Evolutionary conservation across 2,797 vertebrate species (phyloP).

Genomic region (Chrosomus eos): DNA sequence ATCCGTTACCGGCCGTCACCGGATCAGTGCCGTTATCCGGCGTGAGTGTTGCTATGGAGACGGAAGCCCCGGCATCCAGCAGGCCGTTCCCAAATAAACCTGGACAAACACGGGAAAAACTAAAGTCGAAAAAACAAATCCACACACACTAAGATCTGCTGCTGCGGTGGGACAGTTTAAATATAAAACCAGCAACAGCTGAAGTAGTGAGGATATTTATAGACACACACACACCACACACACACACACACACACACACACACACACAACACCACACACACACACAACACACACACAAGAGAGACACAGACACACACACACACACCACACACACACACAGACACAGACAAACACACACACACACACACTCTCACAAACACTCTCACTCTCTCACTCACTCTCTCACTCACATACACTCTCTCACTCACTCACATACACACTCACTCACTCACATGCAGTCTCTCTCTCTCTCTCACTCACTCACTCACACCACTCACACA

Average conservation of each 20-base stretch:
- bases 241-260: too few species aligned
- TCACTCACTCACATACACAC: too few species aligned
- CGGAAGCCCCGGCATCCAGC: slow-evolving; percentile 74
- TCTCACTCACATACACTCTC: too few species aligned
- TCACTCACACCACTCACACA: too few species aligned
- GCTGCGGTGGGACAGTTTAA: not conserved
- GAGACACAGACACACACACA: not conserved
- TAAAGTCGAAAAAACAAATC: not conserved
- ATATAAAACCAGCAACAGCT: slow-evolving; percentile 40
- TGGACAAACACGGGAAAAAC: slow-evolving; percentile 52
- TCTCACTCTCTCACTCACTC: too few species aligned
- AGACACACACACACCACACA: not conserved
- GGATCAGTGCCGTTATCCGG: not conserved
- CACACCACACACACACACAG: not conserved
- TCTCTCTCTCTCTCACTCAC: too few species aligned
- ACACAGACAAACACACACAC: too few species aligned
- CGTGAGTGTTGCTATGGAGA: slow-evolving; percentile 36
- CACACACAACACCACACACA: too few species aligned
- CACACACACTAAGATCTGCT: not conserved
- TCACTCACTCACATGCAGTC: too few species aligned
- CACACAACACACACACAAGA: too few species aligned
- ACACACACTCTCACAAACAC: too few species aligned
- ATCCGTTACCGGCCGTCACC: slow-evolving; percentile 35
- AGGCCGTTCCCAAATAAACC: slow-evolving; percentile 78
- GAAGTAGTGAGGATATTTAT: not conserved